Conservation (phyloP, 2,888 invertebrate species). For the Pterostichus niger region DNA sequence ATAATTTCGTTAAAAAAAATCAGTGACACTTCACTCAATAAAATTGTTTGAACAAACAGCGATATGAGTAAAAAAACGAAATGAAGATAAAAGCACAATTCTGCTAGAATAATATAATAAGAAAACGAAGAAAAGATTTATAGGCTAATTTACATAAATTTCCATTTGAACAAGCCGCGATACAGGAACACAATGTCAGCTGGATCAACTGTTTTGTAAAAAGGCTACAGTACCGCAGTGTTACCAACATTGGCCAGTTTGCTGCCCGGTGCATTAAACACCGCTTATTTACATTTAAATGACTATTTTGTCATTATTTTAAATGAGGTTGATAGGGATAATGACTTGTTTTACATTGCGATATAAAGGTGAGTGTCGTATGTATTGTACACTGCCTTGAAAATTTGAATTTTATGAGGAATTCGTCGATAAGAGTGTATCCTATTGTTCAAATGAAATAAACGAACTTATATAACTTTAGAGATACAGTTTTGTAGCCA, state of each 20-base stretch:
- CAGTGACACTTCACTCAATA: not conserved
- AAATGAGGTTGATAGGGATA: slow-evolving; percentile 44
- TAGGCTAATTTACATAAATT: slow-evolving; percentile 27
- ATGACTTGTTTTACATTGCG: slow-evolving; percentile 47
- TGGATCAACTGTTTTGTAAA: slow-evolving; percentile 32
- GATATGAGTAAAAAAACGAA: not conserved
- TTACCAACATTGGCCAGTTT: slow-evolving; percentile 4
- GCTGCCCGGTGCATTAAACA: slow-evolving; percentile 27
- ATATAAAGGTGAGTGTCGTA: slow-evolving; percentile 17
- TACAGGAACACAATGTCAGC: slow-evolving; percentile 19
- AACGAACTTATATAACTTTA: no score
- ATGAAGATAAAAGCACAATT: slow-evolving; percentile 8
- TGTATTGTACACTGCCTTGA: not conserved
- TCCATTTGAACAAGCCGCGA: slow-evolving; percentile 29
- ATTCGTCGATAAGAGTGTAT: not conserved
- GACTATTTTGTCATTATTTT: slow-evolving; percentile 48
- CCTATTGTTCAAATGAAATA: not conserved
- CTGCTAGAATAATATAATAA: slow-evolving; percentile 23
- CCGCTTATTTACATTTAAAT: slow-evolving; percentile 54
- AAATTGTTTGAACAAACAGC: not conserved
- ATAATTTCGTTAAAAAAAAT: no score
- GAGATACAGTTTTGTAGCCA: no score
- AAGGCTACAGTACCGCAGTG: not conserved
- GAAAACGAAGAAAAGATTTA: slow-evolving; percentile 42
- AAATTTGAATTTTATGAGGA: slow-evolving; percentile 39